These are phyloP conservation scores for Stichopus chloronotus DNA, from an alignment of 35 echinoderm and acorn worm genomes.

Conservation along the genomic window DNA sequence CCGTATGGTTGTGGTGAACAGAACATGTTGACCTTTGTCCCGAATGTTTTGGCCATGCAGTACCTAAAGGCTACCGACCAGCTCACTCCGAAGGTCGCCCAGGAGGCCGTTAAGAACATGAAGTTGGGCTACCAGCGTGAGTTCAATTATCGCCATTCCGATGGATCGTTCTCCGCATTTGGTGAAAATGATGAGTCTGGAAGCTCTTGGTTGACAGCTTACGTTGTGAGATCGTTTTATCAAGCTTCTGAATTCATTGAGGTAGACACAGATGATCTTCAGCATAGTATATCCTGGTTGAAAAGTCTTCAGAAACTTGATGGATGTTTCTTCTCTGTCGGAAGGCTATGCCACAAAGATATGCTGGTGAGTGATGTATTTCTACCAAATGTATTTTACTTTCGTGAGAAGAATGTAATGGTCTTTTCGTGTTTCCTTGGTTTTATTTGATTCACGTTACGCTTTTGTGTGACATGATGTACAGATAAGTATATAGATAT, in stretches of 20 bases:
- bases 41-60: constrained; percentile 87
- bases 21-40: constrained; percentile 91
- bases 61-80: constrained; percentile 80
- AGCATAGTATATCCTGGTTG: constrained; percentile 78
- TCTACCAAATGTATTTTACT: too few species aligned
- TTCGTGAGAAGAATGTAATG: too few species aligned
- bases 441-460: too few species aligned
- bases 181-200: constrained; percentile 73
- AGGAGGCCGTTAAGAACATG: constrained; percentile 77
- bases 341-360: constrained; percentile 82
- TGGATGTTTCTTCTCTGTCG: constrained; percentile 75
- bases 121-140: constrained; percentile 92
- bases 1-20: constrained; percentile 95
- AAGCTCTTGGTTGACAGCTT: constrained; percentile 96
- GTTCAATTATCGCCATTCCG: constrained; percentile 80
- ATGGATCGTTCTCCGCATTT: constrained; percentile 90
- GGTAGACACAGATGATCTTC: constrained; percentile 72
- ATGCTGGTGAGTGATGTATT: constrained; percentile 67
- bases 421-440: too few species aligned
- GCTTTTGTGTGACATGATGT: too few species aligned
- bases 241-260: constrained; percentile 72
- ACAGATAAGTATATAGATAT: too few species aligned
- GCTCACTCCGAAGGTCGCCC: constrained; percentile 55
- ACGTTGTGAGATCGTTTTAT: constrained; percentile 82
- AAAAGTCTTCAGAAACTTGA: constrained; percentile 60